Base-by-base conservation (phyloP, 2,797 vertebrate genomes). In the Graptemys geographica region DNA sequence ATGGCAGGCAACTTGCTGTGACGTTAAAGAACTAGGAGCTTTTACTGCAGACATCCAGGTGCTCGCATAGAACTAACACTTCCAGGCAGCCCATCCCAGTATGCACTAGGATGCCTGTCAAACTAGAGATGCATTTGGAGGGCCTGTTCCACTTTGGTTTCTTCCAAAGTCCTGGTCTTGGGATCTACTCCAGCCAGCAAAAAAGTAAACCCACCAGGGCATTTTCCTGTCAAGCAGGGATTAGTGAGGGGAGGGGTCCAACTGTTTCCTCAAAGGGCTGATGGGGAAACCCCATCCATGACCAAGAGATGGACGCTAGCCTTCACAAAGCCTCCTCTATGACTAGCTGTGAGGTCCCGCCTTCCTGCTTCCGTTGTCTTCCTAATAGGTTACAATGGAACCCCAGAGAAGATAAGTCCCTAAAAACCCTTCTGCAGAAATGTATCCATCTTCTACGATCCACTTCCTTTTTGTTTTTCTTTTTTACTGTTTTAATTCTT, bases 1-100 rank as follows among this genome's bases (percentile, higher is more conserved):
- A 7, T 52, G 84, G 95, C 95, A 93, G 65, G 92, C 5, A 9
- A 84, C 31, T 96, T 80, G 13, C 87, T 79, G 31, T 15, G 78
- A 83, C 13, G 4, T 79, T 91, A 23, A 83, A 3, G 2, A 21
- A 91, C 88, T 8, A 47, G 96, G 93, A 96, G 94, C 7, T 90
- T 74, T 69, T 31, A 83, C 96, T 94, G 79, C 95, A 90, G 95
- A 87, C 90, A 95, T 94, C 93, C 96, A 95, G 93, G 95, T 96
- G 95, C 95, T 96, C 44, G 11, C 95, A 89, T 37, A 19, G 93
- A 90, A 47, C 76, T 51, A 89, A 92, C 41, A 53, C 65, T 93
- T 62, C 0, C 78, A 86, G 87, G 76, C 88, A 23, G 4, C 87
- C 89, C 93, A 27, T 27, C 87, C 94, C 80, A 28, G 2, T 3